Conservation (phyloP, 2,797 vertebrate species). For the Lateolabrax maculatus region DNA sequence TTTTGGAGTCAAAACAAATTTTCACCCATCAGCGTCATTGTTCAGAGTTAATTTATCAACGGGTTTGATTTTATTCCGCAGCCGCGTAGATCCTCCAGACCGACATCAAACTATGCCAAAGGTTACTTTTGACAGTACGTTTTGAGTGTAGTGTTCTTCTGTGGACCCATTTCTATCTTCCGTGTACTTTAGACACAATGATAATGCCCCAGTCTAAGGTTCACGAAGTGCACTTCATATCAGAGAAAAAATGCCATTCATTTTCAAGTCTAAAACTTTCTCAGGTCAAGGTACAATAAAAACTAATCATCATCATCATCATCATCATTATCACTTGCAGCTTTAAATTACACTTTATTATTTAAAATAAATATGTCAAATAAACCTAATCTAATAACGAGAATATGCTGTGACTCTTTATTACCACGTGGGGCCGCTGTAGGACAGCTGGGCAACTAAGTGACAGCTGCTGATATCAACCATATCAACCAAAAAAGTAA, state of each 20-base stretch:
- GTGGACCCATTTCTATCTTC: not conserved
- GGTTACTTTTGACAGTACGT: not conserved
- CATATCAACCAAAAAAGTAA: not conserved
- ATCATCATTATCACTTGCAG: no score
- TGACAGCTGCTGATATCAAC: not conserved
- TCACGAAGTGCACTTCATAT: not conserved
- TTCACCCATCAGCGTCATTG: not conserved
- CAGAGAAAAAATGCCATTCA: not conserved
- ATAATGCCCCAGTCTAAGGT: constrained; percentile 10
- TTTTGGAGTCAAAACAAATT: not conserved
- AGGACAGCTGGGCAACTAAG: not conserved
- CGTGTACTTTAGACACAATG: constrained; percentile 12
- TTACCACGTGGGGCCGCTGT: not conserved
- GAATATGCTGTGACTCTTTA: not conserved
- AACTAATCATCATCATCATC: not conserved
- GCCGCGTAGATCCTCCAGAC: no score
- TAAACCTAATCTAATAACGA: not conserved
- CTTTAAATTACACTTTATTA: not conserved
- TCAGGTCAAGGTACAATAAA: not conserved
- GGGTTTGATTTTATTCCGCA: not conserved
- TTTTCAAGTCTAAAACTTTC: not conserved
- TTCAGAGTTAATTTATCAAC: not conserved
- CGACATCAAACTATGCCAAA: not conserved
- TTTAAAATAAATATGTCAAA: not conserved
- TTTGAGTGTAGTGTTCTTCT: not conserved